Conservation (phyloP, 2,888 invertebrate genomes). For the Automeris io region DNA sequence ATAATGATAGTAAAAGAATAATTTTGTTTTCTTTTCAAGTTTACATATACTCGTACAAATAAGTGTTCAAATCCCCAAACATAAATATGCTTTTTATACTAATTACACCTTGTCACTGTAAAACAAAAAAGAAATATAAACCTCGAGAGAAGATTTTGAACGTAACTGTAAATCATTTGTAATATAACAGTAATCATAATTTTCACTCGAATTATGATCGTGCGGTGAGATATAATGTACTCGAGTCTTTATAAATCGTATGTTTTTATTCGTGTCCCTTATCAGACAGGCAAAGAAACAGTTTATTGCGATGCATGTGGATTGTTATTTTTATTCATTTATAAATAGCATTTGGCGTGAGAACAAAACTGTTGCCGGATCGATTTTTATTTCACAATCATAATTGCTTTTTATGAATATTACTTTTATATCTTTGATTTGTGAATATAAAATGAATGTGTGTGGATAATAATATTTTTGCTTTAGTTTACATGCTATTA, state of each 20-base stretch:
- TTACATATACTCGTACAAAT: too few species aligned
- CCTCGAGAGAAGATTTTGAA: neutral
- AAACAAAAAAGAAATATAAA: too few species aligned
- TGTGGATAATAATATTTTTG: too few species aligned
- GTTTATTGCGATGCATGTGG: neutral
- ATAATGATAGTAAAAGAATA: too few species aligned
- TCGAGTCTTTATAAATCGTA: slow-evolving; percentile 15
- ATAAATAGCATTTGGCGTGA: slow-evolving; percentile 6
- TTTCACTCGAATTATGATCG: neutral
- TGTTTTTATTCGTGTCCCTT: slow-evolving; percentile 14
- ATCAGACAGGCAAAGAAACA: slow-evolving; percentile 8
- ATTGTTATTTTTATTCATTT: neutral
- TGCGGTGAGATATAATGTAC: slow-evolving; percentile 4
- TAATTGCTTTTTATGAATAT: neutral
- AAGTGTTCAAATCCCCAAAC: too few species aligned
- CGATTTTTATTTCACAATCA: slow-evolving; percentile 1
- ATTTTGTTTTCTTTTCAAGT: too few species aligned
- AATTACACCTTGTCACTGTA: too few species aligned
- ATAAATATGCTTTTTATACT: too few species aligned
- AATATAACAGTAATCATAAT: slow-evolving; percentile 1
- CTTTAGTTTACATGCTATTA: too few species aligned
- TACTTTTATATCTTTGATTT: too few species aligned
- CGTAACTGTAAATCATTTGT: neutral
- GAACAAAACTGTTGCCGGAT: slow-evolving; percentile 3
- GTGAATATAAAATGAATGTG: too few species aligned